Evolutionary conservation across 2,888 invertebrate species (phyloP).

Genomic region (Stenodera caucasica): DNA sequence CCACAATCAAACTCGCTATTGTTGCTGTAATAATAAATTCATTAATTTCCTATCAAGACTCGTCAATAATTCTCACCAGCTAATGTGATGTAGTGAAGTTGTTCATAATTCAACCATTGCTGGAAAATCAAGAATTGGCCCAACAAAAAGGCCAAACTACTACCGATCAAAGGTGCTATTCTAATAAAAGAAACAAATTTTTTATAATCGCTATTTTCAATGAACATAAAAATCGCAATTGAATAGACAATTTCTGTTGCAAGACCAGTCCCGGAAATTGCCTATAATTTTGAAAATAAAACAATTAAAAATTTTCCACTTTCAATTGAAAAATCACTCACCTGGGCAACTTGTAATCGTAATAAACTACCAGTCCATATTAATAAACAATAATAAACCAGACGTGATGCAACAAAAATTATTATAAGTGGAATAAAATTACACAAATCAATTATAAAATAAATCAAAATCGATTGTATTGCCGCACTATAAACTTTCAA

Average conservation of each 20-base stretch:
- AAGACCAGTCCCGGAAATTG: conserved; percentile 7
- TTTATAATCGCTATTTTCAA: not conserved
- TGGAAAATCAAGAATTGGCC: not conserved
- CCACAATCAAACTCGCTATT: not conserved
- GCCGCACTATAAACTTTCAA: conserved; percentile 11
- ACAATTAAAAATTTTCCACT: too few species aligned
- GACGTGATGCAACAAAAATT: conserved; percentile 1
- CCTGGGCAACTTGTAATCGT: conserved; percentile 16
- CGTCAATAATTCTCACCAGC: not conserved
- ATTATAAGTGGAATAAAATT: conserved; percentile 14
- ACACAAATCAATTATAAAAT: conserved; percentile 10
- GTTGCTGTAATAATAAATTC: not conserved
- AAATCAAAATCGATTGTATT: conserved; percentile 8
- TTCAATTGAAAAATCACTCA: conserved; percentile 1
- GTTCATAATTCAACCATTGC: not conserved
- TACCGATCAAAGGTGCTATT: not conserved
- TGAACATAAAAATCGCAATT: not conserved
- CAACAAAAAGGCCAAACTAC: not conserved
- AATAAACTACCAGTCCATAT: conserved; percentile 13
- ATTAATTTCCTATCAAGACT: too few species aligned
- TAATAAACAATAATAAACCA: conserved; percentile 13
- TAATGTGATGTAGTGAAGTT: not conserved
- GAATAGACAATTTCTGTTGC: not conserved
- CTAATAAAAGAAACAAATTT: not conserved
- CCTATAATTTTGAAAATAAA: too few species aligned